Evolutionary conservation across 1,140 invertebrate genomes (phyloP).

Genomic region (Drosophila malerkotliana): DNA sequence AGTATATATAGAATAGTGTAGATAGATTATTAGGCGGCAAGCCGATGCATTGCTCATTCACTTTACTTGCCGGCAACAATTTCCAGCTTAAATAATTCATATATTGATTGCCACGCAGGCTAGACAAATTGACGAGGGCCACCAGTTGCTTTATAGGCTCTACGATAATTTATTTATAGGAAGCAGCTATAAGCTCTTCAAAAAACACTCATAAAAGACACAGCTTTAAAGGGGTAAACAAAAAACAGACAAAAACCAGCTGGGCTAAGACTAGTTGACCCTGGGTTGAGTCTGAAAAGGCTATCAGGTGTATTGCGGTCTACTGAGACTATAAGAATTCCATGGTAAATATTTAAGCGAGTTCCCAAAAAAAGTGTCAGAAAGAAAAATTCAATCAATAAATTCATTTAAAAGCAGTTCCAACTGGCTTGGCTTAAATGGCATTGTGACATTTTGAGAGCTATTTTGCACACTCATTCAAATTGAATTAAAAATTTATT

Average conservation of each 20-base stretch:
- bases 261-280: slow-evolving; percentile 60
- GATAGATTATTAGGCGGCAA: slow-evolving; percentile 18
- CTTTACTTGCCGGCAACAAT: slow-evolving; percentile 20
- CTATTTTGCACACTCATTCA: slow-evolving; percentile 56
- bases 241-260: slow-evolving; percentile 31
- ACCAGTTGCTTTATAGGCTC: slow-evolving; percentile 59
- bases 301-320: background rate
- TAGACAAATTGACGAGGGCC: slow-evolving; percentile 62
- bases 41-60: slow-evolving; percentile 41
- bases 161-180: slow-evolving; percentile 57
- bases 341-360: background rate
- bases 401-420: slow-evolving; percentile 27
- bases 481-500: slow-evolving; percentile 71
- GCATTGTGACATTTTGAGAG: slow-evolving; percentile 47
- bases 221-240: slow-evolving; percentile 11
- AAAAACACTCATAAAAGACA: slow-evolving; percentile 34
- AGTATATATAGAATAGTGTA: slow-evolving; percentile 7
- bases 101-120: slow-evolving; percentile 60
- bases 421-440: slow-evolving; percentile 52
- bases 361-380: slow-evolving; percentile 8
- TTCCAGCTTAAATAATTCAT: slow-evolving; percentile 59
- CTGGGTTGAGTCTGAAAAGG: slow-evolving; percentile 18
- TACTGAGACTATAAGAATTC: background rate
- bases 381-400: slow-evolving; percentile 12
- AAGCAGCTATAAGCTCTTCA: slow-evolving; percentile 33